These are phyloP conservation scores for Zingel zingel DNA, from an alignment of 2,113 vertebrate species.

Conservation along the genomic window DNA sequence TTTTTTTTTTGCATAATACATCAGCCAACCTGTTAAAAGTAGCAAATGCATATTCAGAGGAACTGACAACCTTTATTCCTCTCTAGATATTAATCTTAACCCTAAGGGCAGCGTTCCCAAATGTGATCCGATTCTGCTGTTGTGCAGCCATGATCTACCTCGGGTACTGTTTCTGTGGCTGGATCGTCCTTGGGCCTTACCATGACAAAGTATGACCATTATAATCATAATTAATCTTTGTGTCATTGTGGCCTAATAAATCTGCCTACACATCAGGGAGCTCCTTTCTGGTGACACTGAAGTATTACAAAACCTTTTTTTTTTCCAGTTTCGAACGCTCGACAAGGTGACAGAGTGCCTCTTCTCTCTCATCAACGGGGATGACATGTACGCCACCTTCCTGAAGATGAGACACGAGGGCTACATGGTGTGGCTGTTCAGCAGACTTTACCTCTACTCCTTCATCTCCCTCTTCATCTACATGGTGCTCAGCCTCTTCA, in stretches of 20 bases:
- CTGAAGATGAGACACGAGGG: conserved; percentile 90
- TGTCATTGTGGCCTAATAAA: not conserved
- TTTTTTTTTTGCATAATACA: not conserved
- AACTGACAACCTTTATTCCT: conserved; percentile 36
- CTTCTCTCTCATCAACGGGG: conserved; percentile 95
- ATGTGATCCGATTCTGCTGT: conserved; percentile 91
- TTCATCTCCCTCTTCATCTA: conserved; percentile 97
- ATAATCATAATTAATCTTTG: not conserved
- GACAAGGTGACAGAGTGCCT: conserved; percentile 93
- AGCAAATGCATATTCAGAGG: not conserved
- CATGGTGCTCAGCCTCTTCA: conserved; percentile 97
- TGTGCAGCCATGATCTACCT: conserved; percentile 97
- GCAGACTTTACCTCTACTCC: conserved; percentile 93
- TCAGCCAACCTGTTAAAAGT: not conserved
- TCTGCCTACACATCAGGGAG: not conserved
- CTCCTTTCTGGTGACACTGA: not conserved
- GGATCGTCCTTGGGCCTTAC: conserved; percentile 96
- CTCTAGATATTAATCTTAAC: conserved; percentile 83
- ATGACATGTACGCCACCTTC: conserved; percentile 95
- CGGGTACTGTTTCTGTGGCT: conserved; percentile 97
- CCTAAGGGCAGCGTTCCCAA: conserved; percentile 91
- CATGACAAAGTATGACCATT: conserved; percentile 89
- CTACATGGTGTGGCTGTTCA: conserved; percentile 95
- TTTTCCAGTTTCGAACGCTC: conserved; percentile 90
- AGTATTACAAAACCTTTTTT: not conserved